Conservation (phyloP, 2,888 invertebrate genomes). For the Plebejus melissa region DNA sequence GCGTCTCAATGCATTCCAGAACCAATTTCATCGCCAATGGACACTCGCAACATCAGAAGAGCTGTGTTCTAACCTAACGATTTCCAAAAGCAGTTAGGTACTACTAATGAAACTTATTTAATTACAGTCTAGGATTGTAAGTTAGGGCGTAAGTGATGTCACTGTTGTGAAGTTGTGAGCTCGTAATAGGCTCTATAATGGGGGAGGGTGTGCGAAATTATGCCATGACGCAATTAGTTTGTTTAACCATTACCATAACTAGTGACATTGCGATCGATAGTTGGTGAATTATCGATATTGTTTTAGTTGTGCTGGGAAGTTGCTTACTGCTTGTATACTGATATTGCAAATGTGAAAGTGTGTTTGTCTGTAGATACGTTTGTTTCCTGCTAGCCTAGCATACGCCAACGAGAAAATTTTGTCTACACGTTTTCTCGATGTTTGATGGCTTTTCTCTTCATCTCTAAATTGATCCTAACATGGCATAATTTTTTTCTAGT, state of each 20-base stretch:
- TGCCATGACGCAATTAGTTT: conserved; percentile 31
- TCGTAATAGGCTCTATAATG: conserved; percentile 18
- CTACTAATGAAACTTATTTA: conserved; percentile 14
- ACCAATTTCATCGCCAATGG: too few relatives aligned
- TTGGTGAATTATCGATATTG: conserved; percentile 15
- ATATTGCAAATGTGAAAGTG: too few relatives aligned
- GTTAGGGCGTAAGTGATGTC: background rate
- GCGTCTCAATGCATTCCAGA: too few relatives aligned
- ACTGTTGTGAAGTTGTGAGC: conserved; percentile 11
- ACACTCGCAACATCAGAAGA: too few relatives aligned
- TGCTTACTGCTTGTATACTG: background rate
- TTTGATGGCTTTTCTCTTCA: too few relatives aligned
- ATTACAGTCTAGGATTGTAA: conserved; percentile 20
- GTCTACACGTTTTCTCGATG: too few relatives aligned
- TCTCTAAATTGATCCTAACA: too few relatives aligned
- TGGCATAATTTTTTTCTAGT: too few relatives aligned
- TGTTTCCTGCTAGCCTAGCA: too few relatives aligned
- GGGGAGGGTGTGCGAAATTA: conserved; percentile 14
- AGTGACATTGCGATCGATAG: conserved; percentile 21
- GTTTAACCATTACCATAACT: conserved; percentile 34
- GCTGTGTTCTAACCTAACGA: background rate
- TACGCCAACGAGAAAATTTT: too few relatives aligned
- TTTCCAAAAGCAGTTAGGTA: background rate
- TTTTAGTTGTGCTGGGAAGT: background rate
- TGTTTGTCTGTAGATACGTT: too few relatives aligned